phyloP scores from a whole-genome alignment of 2,113 vertebrate species.

The Elgaria multicarinata region DNA sequence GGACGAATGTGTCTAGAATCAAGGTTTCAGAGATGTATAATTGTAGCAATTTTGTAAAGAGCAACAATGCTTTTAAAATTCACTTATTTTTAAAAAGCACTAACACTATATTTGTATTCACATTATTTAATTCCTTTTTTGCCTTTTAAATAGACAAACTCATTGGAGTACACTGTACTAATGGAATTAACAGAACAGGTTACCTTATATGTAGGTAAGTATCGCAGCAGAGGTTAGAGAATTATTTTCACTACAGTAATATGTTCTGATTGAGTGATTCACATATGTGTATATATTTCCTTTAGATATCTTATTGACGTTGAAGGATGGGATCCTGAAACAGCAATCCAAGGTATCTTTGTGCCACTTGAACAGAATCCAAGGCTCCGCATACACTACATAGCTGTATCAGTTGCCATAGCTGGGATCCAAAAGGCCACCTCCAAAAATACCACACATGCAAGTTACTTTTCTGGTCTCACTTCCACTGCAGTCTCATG shows the following conservation, averaged over 20 bases:
- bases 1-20: not conserved
- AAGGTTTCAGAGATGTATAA: not conserved
- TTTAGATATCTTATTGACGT: constrained; percentile 79
- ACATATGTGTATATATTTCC: constrained; percentile 24
- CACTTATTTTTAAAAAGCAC: not conserved
- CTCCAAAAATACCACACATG: not conserved
- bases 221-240: constrained; percentile 31
- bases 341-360: constrained; percentile 72
- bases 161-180: constrained; percentile 79
- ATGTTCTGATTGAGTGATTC: constrained; percentile 31
- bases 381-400: not conserved
- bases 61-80: constrained; percentile 23
- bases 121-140: constrained; percentile 47
- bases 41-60: constrained; percentile 45
- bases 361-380: constrained; percentile 16
- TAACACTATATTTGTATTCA: constrained; percentile 32
- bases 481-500: not conserved
- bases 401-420: not conserved
- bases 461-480: not conserved
- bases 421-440: not conserved
- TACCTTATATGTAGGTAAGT: constrained; percentile 81
- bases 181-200: constrained; percentile 79
- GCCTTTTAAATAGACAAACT: constrained; percentile 73
- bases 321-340: constrained; percentile 77
- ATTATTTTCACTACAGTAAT: constrained; percentile 30